phyloP scores from a whole-genome alignment of 2,113 vertebrate genomes.

The Nanorana parkeri region DNA sequence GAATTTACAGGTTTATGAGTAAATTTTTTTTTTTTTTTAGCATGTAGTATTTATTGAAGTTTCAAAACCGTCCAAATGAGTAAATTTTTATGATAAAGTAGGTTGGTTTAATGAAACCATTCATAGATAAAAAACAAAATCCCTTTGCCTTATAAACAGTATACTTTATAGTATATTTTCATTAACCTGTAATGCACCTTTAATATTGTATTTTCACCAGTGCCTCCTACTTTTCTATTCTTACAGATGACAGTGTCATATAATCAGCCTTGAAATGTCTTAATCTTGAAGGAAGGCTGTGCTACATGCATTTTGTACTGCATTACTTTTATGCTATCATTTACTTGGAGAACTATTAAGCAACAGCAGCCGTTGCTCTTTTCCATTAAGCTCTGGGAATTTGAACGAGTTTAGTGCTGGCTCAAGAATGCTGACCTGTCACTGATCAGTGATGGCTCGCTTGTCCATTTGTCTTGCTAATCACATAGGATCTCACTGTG shows the following conservation, averaged over 20 bases:
- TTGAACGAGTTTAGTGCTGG: neutral
- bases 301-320: neutral
- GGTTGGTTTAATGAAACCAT: no score
- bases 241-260: neutral
- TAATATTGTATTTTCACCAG: no score
- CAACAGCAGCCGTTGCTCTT: neutral
- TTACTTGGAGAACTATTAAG: neutral
- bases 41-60: no score
- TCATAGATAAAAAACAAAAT: no score
- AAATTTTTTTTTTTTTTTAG: no score
- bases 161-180: no score
- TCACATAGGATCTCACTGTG: constrained; percentile 1
- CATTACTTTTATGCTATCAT: neutral
- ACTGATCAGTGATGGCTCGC: neutral
- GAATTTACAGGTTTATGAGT: no score
- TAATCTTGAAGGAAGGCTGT: neutral
- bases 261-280: neutral
- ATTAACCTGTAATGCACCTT: no score
- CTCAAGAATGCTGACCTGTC: neutral
- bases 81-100: no score
- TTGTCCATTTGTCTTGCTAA: constrained; percentile 21
- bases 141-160: no score
- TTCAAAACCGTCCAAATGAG: no score
- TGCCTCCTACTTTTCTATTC: neutral
- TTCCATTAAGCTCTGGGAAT: neutral